A percentile compares a stretch with the other conserved stretches of the same genome.
These are phyloP conservation scores for Monarcha castaneiventris DNA, from an alignment of 2,113 vertebrate species.

Conservation along the genomic window DNA sequence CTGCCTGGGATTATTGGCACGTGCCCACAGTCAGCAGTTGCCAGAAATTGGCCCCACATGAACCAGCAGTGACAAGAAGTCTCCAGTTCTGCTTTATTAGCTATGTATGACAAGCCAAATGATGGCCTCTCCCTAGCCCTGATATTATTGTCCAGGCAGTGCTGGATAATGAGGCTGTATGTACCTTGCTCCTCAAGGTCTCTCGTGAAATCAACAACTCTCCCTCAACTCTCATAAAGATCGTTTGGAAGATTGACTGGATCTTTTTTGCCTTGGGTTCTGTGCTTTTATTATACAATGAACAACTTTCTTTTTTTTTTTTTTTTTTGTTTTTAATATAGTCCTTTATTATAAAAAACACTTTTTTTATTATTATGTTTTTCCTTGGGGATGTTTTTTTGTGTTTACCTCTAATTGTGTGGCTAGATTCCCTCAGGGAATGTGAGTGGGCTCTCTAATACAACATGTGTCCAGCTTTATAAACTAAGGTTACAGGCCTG, in stretches of 20 bases:
- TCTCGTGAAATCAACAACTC: neutral
- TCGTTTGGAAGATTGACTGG: conserved; percentile 17
- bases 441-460: neutral
- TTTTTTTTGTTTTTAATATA: conserved; percentile 28
- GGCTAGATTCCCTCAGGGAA: conserved; percentile 10
- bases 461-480: neutral
- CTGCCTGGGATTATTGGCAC: neutral
- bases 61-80: neutral
- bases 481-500: neutral
- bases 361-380: conserved; percentile 37
- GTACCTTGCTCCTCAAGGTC: neutral
- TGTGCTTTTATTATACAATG: conserved; percentile 47
- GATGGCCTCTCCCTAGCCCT: neutral
- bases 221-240: conserved; percentile 6
- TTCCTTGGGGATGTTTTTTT: conserved; percentile 23
- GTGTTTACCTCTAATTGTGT: conserved; percentile 46
- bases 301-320: neutral
- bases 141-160: neutral
- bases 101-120: conserved; percentile 14
- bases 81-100: conserved; percentile 2
- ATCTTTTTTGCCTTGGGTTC: conserved; percentile 54
- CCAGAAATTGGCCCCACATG: conserved; percentile 1
- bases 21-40: neutral
- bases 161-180: neutral
- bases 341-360: conserved; percentile 44